These are phyloP conservation scores for Sphenopsis melanotis DNA, from an alignment of 2,797 vertebrate species.

Conservation along the genomic window DNA sequence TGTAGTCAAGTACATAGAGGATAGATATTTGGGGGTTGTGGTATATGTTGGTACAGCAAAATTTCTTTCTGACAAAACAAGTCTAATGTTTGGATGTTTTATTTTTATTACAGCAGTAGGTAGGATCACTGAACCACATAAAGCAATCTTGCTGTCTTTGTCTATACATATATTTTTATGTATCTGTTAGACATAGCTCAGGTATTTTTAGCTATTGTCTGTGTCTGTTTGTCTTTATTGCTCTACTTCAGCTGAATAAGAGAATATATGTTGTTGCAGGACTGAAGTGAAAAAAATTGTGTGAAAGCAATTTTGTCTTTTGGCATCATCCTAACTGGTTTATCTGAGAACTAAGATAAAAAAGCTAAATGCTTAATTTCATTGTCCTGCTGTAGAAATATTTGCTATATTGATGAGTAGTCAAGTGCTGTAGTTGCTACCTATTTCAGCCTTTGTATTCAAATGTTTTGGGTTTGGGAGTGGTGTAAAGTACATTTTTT, in stretches of 20 bases:
- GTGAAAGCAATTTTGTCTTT: not conserved
- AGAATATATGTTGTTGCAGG: not conserved
- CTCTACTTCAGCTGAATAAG: not conserved
- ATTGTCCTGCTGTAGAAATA: not conserved
- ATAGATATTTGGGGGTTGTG: not conserved
- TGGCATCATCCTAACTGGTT: not conserved
- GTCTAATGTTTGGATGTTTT: not conserved
- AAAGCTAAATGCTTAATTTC: not conserved
- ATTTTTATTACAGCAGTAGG: not conserved
- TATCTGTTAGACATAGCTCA: not conserved
- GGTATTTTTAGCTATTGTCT: not conserved
- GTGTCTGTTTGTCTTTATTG: fast-evolving
- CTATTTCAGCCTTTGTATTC: not conserved
- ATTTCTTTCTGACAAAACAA: not conserved
- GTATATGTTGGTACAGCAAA: not conserved
- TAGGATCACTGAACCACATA: not conserved
- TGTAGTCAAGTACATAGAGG: not conserved
- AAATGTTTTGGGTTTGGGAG: not conserved
- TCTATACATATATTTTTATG: not conserved
- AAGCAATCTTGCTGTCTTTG: not conserved
- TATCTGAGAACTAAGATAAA: not conserved
- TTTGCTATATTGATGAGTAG: not conserved
- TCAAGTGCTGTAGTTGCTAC: not conserved
- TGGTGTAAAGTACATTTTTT: not conserved
- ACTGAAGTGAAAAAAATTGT: not conserved